Evolutionary conservation across 2,797 vertebrate genomes (phyloP), one percentile per base, ranked within the genome.

Genomic region (Spondyliosoma cantharus): DNA sequence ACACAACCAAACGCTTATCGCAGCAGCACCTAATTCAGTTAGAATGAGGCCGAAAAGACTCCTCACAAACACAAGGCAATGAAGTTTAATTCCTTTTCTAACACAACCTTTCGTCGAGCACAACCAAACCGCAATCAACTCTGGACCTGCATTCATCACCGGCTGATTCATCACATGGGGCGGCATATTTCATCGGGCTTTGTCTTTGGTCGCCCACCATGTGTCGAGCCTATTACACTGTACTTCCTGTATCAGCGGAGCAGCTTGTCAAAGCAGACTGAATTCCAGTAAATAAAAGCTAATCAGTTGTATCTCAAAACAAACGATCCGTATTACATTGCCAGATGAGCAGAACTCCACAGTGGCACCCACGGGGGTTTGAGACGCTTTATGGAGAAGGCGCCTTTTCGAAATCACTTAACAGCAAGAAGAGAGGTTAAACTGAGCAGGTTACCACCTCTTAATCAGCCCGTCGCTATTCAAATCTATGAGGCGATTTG

Each of bases 251-350:
- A 76, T 76, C 69, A 71, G 49, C 37, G 56, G 71, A 82, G 66
- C 80, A 76, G 74, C 71, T 82, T 73, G 76, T 89, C 74, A 84
- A 75, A 88, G 84, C 82, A 82, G 58, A 78, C 66, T 61, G 59
- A 53, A 56, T 84, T 76, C 71, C 71, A 75, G 70, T 86, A 84
- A 90, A 87, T 86, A 90, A 84, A 86, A 83, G 75, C 70, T 77
- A 81, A 88, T 90, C 84, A 85, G 71, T 79, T 76, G 49, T 45
- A 62, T 83, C 86, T 82, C 77, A 84, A 78, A 88, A 82, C 86
- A 89, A 91, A 87, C 76, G 80, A 85, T 88, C 83, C 84, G 57
- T 77, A 77, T 80, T 74, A 85, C 46, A 7, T 62, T 3, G 53
- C 73, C 86, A 82, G 85, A 81, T 86, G 87, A 89, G 80, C 78